phyloP scores from a whole-genome alignment of 2,888 invertebrate species.

The Vanessa cardui region DNA sequence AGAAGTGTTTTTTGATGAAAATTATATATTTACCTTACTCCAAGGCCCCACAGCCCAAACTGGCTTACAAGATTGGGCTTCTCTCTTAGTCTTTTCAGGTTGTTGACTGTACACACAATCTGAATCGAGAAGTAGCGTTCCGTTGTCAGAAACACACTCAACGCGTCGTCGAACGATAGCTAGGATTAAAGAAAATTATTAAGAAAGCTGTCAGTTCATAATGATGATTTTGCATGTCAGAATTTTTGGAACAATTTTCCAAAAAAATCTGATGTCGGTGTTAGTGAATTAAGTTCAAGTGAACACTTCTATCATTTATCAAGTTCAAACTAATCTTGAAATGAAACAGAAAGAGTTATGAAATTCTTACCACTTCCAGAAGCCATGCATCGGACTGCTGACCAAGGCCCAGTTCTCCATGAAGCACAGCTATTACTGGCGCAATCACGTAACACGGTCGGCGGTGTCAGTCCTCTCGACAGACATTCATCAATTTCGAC shows the following conservation, averaged over 20 bases:
- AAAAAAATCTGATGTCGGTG: too few relatives aligned
- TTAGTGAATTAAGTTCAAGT: too few relatives aligned
- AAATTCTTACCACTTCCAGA: conserved; percentile 71
- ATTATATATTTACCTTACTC: conserved; percentile 88
- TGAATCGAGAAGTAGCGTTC: conserved; percentile 55
- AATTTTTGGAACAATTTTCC: too few relatives aligned
- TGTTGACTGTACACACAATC: conserved; percentile 88
- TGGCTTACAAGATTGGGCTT: conserved; percentile 92
- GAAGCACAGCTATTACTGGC: conserved; percentile 55
- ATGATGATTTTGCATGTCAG: background rate
- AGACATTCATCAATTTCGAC: conserved; percentile 70
- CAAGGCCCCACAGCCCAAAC: conserved; percentile 96
- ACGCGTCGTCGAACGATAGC: conserved; percentile 69
- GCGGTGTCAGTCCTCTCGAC: conserved; percentile 58
- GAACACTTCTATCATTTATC: too few relatives aligned
- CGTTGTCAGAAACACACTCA: conserved; percentile 77
- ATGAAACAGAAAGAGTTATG: background rate
- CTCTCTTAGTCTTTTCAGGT: conserved; percentile 91
- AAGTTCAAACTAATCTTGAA: too few relatives aligned
- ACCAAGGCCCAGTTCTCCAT: conserved; percentile 63
- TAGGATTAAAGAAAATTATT: conserved; percentile 36
- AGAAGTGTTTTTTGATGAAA: too few relatives aligned
- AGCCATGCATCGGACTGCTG: conserved; percentile 60
- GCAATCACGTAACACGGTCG: conserved; percentile 63
- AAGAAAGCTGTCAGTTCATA: background rate